phyloP scores from a whole-genome alignment of 2,113 vertebrate genomes.

The Chitala chitala region DNA sequence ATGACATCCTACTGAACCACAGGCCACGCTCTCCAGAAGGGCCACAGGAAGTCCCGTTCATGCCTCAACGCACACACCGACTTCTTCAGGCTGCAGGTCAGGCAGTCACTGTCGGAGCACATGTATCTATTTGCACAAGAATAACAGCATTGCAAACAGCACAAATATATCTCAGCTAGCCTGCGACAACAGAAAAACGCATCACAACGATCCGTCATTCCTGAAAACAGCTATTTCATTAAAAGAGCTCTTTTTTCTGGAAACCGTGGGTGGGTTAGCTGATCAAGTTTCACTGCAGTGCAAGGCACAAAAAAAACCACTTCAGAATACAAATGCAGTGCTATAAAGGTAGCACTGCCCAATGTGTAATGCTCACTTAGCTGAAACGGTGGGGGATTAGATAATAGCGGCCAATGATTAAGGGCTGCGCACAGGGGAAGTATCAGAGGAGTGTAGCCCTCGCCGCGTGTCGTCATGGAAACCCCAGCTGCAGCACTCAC shows the following conservation, averaged over 20 bases:
- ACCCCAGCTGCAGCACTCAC: conserved; percentile 56
- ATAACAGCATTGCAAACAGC: too few species aligned
- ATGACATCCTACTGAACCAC: background rate
- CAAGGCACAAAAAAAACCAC: background rate
- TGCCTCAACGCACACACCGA: background rate
- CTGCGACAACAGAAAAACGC: background rate
- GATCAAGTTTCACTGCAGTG: conserved; percentile 17
- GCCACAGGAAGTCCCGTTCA: too few species aligned
- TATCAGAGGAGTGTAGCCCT: too few species aligned
- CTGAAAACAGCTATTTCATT: background rate
- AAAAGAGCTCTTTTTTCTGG: background rate
- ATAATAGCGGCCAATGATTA: too few species aligned
- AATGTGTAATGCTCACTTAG: background rate
- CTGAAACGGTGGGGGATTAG: background rate
- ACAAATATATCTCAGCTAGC: too few species aligned
- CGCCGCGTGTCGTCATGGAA: too few species aligned
- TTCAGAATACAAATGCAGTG: background rate
- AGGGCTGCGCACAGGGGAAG: too few species aligned
- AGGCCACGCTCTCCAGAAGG: background rate
- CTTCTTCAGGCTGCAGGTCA: background rate
- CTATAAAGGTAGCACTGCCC: background rate
- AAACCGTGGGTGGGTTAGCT: background rate
- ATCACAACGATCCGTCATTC: background rate
- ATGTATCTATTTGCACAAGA: too few species aligned
- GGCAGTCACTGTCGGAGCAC: background rate